phyloP scores from a whole-genome alignment of 2,113 vertebrate species.

The Crotalus tigris region DNA sequence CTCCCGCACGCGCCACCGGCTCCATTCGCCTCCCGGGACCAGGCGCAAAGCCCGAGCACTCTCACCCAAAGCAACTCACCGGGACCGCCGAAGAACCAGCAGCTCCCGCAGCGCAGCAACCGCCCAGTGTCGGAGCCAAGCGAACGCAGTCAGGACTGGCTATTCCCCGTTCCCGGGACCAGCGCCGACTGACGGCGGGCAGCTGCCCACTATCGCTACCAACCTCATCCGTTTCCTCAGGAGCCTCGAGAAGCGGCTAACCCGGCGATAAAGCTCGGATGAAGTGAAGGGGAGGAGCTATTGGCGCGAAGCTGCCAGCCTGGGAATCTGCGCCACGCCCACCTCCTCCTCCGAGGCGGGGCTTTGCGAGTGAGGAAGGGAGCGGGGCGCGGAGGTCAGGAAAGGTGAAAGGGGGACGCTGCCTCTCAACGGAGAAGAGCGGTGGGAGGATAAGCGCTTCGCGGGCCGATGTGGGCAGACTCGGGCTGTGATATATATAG shows the following conservation, averaged over 20 bases:
- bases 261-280: neutral
- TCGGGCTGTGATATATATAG: neutral
- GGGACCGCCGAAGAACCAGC: neutral
- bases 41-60: neutral
- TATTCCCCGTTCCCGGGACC: neutral
- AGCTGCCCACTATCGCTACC: neutral
- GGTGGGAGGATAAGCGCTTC: neutral
- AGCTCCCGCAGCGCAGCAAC: neutral
- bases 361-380: slow-evolving; percentile 1
- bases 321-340: neutral
- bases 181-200: neutral
- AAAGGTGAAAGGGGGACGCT: neutral
- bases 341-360: slow-evolving; percentile 34
- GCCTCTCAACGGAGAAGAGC: neutral
- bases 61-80: neutral
- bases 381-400: neutral
- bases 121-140: neutral
- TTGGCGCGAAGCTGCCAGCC: neutral
- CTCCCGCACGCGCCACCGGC: neutral
- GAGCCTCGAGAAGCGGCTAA: neutral
- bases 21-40: neutral
- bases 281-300: neutral
- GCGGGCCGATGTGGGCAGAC: neutral
- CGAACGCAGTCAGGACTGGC: neutral
- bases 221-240: neutral